A percentile compares a stretch with the other conserved stretches of the same genome.
Conservation (phyloP, 2,113 vertebrate species). For the Ursus arctos region DNA sequence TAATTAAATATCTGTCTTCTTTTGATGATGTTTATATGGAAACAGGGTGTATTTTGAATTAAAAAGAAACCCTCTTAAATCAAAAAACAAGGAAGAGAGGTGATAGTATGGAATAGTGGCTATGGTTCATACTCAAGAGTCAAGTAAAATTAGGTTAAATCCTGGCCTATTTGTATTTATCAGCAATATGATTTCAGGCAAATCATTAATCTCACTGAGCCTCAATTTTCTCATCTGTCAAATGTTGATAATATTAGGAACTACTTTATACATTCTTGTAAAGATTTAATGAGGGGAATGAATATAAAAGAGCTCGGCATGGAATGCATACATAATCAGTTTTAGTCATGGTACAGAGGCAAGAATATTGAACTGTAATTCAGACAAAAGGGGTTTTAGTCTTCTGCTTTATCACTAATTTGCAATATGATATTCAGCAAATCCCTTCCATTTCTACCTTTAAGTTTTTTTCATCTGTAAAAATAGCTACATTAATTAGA, state of each 20-base stretch:
- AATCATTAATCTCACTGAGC: slow-evolving; percentile 10
- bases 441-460: background rate
- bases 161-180: slow-evolving; percentile 29
- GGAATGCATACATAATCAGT: background rate
- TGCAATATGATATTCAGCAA: background rate
- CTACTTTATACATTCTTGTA: background rate
- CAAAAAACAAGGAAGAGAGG: background rate
- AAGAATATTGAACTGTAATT: slow-evolving; percentile 54
- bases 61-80: background rate
- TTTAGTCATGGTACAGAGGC: background rate
- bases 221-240: slow-evolving; percentile 49
- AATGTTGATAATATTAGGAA: slow-evolving; percentile 2
- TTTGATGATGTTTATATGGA: background rate
- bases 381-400: background rate
- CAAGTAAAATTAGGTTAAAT: background rate
- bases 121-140: background rate
- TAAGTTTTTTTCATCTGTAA: slow-evolving; percentile 32
- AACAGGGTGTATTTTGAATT: background rate
- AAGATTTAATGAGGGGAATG: slow-evolving; percentile 11
- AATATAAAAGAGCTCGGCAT: background rate
- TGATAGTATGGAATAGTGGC: background rate
- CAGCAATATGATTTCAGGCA: background rate
- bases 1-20: background rate
- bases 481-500: slow-evolving; percentile 1
- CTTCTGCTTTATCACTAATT: slow-evolving; percentile 38